These are phyloP conservation scores for Liasis olivaceus DNA, from an alignment of 2,797 vertebrate genomes.

Conservation along the genomic window DNA sequence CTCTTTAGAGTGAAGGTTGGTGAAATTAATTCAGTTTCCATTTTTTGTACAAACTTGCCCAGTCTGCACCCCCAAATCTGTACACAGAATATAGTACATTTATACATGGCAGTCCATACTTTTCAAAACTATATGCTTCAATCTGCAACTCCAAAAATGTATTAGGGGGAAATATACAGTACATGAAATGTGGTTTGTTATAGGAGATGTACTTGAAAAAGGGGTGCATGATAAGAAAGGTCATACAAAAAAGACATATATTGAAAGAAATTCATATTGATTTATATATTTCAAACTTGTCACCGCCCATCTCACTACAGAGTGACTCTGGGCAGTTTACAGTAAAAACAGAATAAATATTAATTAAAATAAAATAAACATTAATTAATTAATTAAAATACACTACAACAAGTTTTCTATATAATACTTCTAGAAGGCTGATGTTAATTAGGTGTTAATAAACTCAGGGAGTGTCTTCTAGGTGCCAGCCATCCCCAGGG, in stretches of 20 bases:
- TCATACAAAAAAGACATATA: background rate
- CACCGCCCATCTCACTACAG: no score
- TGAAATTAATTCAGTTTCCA: background rate
- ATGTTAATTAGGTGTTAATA: no score
- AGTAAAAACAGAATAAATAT: no score
- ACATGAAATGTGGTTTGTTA: background rate
- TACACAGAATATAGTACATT: background rate
- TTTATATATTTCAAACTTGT: no score
- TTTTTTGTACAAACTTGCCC: background rate
- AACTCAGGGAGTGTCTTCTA: no score
- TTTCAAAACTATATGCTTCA: background rate
- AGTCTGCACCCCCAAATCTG: background rate
- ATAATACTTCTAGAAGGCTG: no score
- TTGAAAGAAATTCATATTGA: background rate
- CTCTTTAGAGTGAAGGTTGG: background rate
- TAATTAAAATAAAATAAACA: no score
- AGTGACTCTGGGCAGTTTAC: no score
- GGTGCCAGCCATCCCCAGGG: no score
- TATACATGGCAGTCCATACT: background rate
- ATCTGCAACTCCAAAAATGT: background rate
- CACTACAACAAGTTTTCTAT: no score
- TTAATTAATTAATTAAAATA: no score
- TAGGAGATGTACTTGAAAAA: background rate
- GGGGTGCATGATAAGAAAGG: background rate
- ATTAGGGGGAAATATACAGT: background rate